Evolutionary conservation across 2,888 invertebrate genomes (phyloP).

Genomic region (Catotricha subobsoleta): DNA sequence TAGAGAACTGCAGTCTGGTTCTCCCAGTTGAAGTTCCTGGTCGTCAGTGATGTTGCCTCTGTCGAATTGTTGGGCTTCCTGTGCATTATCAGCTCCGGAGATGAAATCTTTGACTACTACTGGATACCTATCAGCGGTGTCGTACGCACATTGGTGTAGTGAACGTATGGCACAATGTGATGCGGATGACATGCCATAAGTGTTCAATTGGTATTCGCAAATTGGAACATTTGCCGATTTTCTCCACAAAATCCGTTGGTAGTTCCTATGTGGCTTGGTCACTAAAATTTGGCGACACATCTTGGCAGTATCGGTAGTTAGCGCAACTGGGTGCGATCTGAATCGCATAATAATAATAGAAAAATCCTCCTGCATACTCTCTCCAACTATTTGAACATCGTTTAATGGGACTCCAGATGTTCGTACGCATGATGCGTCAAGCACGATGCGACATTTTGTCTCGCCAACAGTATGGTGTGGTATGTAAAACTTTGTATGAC

Average conservation of each 20-base stretch:
- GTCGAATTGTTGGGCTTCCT: not conserved
- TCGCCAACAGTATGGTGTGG: constrained; percentile 3
- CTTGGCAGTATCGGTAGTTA: constrained; percentile 12
- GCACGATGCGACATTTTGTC: constrained; percentile 7
- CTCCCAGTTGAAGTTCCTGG: not conserved
- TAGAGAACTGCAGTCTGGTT: not conserved
- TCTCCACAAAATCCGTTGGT: constrained; percentile 11
- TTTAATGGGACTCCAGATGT: constrained; percentile 8
- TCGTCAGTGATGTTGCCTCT: not conserved
- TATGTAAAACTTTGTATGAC: constrained; percentile 3
- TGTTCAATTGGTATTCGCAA: constrained; percentile 10
- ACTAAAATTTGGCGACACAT: constrained; percentile 10
- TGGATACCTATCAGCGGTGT: constrained; percentile 12
- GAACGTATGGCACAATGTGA: constrained; percentile 11
- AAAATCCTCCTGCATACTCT: constrained; percentile 8
- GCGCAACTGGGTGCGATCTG: constrained; percentile 6
- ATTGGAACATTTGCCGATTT: constrained; percentile 6
- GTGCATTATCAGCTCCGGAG: constrained; percentile 4
- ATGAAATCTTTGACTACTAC: constrained; percentile 10
- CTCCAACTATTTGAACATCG: constrained; percentile 8
- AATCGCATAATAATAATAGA: constrained; percentile 7
- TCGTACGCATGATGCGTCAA: constrained; percentile 7
- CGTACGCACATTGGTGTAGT: constrained; percentile 11
- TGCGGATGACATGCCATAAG: constrained; percentile 12
- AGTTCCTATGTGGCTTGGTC: constrained; percentile 7